A percentile compares a stretch with the other conserved stretches of the same genome.
Evolutionary conservation across 2,888 invertebrate species (phyloP).

Genomic region (Rhagophthalmus giganteus): DNA sequence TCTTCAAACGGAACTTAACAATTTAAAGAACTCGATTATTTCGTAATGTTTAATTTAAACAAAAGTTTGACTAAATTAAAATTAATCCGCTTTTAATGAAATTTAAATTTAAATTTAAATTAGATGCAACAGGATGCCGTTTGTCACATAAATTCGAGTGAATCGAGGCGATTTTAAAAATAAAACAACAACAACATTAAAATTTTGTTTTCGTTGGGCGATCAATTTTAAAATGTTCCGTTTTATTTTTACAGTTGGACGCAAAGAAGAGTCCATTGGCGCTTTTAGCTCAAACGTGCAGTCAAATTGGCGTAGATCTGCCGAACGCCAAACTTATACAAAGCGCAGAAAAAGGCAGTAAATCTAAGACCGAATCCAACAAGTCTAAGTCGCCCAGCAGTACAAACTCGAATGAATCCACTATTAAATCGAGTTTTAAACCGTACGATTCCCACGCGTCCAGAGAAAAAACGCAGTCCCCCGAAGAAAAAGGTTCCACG

Average conservation of each 20-base stretch:
- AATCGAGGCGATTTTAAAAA: too few relatives aligned
- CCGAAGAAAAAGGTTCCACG: conserved; percentile 64
- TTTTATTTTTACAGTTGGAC: conserved; percentile 82
- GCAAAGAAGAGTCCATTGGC: conserved; percentile 97
- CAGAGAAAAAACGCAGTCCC: conserved; percentile 68
- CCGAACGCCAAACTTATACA: conserved; percentile 77
- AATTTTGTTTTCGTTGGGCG: too few relatives aligned
- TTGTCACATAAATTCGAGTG: too few relatives aligned
- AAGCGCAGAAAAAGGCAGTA: conserved; percentile 71
- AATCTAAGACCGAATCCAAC: conserved; percentile 57
- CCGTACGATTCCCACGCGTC: conserved; percentile 72
- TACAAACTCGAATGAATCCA: conserved; percentile 49
- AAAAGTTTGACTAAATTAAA: too few relatives aligned
- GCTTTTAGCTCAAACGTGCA: conserved; percentile 94
- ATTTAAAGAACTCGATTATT: too few relatives aligned
- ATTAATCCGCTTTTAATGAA: too few relatives aligned
- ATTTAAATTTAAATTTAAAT: too few relatives aligned
- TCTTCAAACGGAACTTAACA: too few relatives aligned
- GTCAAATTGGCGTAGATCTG: conserved; percentile 91
- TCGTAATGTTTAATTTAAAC: too few relatives aligned
- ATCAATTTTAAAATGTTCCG: conserved; percentile 1
- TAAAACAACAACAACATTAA: too few relatives aligned
- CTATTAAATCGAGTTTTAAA: conserved; percentile 68
- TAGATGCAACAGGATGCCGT: too few relatives aligned
- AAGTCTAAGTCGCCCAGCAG: conserved; percentile 65